Percentiles rank a stretch among this genome's conserved stretches.
These are phyloP conservation scores for Selene dorsalis DNA, from an alignment of 2,797 vertebrate genomes.

Conservation along the genomic window DNA sequence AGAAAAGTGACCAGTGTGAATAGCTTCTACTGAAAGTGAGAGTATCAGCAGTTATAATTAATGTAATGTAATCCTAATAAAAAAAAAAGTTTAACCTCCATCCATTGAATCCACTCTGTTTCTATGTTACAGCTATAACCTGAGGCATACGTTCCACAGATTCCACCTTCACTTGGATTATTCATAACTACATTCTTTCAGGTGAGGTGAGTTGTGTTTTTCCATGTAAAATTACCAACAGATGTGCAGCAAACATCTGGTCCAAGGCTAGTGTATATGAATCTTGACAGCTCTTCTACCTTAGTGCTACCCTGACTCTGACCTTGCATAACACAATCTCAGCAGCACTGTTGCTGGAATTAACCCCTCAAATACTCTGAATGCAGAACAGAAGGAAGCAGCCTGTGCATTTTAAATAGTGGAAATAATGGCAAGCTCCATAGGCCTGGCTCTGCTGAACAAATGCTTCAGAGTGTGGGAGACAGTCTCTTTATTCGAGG, in stretches of 20 bases:
- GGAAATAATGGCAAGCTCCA: conserved; percentile 23
- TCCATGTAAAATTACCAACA: not conserved
- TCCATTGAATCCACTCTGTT: not conserved
- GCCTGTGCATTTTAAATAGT: conserved; percentile 50
- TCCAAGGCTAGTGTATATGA: not conserved
- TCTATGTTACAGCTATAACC: not conserved
- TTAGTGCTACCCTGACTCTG: conserved; percentile 20
- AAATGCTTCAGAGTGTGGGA: conserved; percentile 47
- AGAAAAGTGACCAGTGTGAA: not conserved
- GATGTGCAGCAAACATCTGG: not conserved
- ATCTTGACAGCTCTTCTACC: not conserved
- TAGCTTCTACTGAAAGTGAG: not conserved
- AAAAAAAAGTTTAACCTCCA: not conserved
- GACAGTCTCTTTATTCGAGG: conserved; percentile 50
- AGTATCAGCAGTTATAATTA: not conserved
- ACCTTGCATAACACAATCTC: conserved; percentile 47
- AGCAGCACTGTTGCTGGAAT: conserved; percentile 50
- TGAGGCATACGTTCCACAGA: not conserved
- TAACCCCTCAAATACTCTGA: conserved; percentile 32
- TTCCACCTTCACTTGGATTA: not conserved
- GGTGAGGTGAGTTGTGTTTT: not conserved
- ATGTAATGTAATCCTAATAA: not conserved
- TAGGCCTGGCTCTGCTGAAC: conserved; percentile 37
- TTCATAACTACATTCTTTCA: not conserved
- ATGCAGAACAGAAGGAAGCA: conserved; percentile 7